phyloP scores from a whole-genome alignment of 2,113 vertebrate genomes.

The Laterallus jamaicensis region DNA sequence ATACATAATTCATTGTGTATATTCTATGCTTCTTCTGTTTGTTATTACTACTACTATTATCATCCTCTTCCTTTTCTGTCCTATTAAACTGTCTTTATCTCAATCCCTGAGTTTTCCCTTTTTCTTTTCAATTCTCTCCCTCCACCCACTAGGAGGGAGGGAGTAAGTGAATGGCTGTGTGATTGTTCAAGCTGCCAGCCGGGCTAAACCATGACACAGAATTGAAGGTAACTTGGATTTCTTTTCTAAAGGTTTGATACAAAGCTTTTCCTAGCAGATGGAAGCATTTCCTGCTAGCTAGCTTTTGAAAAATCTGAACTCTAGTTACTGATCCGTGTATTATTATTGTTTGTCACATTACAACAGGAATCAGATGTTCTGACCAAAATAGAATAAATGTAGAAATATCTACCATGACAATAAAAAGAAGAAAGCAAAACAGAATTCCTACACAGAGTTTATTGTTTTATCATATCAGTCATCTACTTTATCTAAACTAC shows the following conservation, averaged over 20 bases:
- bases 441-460: background rate
- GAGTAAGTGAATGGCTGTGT: too few relatives aligned
- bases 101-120: too few relatives aligned
- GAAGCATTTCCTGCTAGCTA: background rate
- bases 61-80: too few relatives aligned
- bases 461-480: background rate
- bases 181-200: too few relatives aligned
- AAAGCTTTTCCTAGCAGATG: background rate
- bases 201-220: background rate
- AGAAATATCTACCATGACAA: background rate
- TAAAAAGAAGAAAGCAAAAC: background rate
- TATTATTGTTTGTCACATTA: background rate
- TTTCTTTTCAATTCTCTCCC: too few relatives aligned
- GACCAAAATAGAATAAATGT: background rate
- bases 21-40: too few relatives aligned
- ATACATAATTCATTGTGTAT: too few relatives aligned
- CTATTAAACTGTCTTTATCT: too few relatives aligned
- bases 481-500: background rate
- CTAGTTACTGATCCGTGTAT: background rate
- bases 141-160: too few relatives aligned
- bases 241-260: background rate
- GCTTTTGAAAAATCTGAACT: background rate
- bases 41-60: too few relatives aligned
- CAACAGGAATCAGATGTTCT: background rate
- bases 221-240: background rate